A percentile compares a stretch with the other conserved stretches of the same genome.
These are phyloP conservation scores for Drosophila bocki DNA, from an alignment of 1,140 invertebrate genomes.

Conservation along the genomic window DNA sequence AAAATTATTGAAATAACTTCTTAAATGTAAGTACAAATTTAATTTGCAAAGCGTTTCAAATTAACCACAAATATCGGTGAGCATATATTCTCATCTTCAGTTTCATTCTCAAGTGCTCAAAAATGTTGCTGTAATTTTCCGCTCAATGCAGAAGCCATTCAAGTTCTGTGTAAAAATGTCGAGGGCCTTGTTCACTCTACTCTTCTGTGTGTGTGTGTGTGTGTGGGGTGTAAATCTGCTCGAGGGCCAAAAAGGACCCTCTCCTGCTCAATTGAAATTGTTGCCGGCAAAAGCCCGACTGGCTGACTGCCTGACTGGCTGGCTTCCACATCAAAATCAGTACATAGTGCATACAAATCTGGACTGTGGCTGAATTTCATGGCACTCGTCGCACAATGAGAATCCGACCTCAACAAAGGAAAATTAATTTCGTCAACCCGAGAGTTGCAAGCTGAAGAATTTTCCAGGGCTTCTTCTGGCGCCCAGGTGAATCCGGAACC, in stretches of 20 bases:
- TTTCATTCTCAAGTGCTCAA: not conserved
- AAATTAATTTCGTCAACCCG: constrained; percentile 71
- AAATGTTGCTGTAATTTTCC: constrained; percentile 13
- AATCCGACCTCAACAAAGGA: constrained; percentile 53
- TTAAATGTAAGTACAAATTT: not conserved
- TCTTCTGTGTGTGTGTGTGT: not conserved
- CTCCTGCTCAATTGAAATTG: constrained; percentile 32
- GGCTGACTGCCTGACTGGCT: constrained; percentile 7
- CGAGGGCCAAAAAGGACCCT: constrained; percentile 15
- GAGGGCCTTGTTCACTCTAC: not conserved
- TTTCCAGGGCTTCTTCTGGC: constrained; percentile 60
- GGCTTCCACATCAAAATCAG: constrained; percentile 44
- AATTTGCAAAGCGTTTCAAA: not conserved
- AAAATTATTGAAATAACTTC: not conserved
- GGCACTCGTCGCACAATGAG: constrained; percentile 49
- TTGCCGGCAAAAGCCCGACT: constrained; percentile 3
- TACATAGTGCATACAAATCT: constrained; percentile 40
- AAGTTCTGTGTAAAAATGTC: constrained; percentile 27
- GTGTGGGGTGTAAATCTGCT: constrained; percentile 13
- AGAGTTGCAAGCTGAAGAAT: constrained; percentile 34
- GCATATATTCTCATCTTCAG: not conserved
- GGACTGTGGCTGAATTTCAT: constrained; percentile 29
- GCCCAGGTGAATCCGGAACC: constrained; percentile 5
- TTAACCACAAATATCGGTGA: not conserved
- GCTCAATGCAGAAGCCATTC: constrained; percentile 15